These are phyloP conservation scores for Pseudococcus viburni DNA, from an alignment of 2,888 invertebrate species.

Conservation along the genomic window DNA sequence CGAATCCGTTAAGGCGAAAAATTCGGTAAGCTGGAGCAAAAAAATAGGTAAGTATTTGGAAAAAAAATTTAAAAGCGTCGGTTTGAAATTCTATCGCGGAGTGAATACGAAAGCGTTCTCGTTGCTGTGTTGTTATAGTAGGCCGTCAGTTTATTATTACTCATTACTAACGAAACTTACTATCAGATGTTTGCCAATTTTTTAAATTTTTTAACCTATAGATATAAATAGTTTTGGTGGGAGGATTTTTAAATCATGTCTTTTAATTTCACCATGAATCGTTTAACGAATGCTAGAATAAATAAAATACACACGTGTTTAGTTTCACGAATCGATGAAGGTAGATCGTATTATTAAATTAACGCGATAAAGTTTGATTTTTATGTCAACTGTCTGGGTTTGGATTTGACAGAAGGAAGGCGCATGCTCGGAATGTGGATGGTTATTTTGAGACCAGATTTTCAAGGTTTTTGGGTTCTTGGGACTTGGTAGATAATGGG, in stretches of 20 bases:
- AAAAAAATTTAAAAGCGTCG: conserved; percentile 5
- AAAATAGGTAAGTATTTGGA: background rate
- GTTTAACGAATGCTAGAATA: conserved; percentile 86
- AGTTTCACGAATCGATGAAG: background rate
- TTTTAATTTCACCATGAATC: conserved; percentile 74
- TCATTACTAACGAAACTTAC: conserved; percentile 48
- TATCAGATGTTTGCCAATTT: conserved; percentile 59
- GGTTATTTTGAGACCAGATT: background rate
- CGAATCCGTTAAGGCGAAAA: background rate
- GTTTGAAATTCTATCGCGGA: background rate
- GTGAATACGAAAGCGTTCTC: background rate
- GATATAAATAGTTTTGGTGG: conserved; percentile 65
- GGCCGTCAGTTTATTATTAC: conserved; percentile 55
- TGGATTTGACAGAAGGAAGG: background rate
- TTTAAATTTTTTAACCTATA: conserved; percentile 56
- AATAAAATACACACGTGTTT: conserved; percentile 56
- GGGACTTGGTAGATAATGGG: background rate
- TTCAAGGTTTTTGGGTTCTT: background rate
- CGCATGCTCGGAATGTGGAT: background rate
- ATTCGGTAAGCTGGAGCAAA: conserved; percentile 8
- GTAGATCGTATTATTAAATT: background rate
- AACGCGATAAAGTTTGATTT: conserved; percentile 37
- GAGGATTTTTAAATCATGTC: conserved; percentile 67
- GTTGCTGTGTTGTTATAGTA: conserved; percentile 38
- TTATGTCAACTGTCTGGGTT: background rate